phyloP scores from a whole-genome alignment of 2,888 invertebrate genomes.

The Cheilosia vernalis region DNA sequence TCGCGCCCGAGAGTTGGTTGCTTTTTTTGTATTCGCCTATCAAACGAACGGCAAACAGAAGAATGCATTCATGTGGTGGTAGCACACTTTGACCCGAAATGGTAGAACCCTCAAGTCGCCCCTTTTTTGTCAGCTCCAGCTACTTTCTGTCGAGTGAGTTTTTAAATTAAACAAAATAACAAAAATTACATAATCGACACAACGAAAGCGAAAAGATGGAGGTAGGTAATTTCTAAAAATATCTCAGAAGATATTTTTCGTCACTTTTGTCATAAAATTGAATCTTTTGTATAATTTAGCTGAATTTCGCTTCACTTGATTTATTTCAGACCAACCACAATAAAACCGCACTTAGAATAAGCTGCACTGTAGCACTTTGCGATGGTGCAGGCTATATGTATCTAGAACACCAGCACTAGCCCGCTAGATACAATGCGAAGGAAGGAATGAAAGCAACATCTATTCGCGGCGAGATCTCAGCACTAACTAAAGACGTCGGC shows the following conservation, averaged over 20 bases:
- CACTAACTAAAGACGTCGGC: conserved; percentile 77
- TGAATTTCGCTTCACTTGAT: conserved; percentile 14
- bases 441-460: conserved; percentile 67
- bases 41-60: conserved; percentile 6
- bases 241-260: conserved; percentile 57
- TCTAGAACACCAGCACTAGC: conserved; percentile 53
- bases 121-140: neutral
- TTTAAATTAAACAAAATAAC: conserved; percentile 36
- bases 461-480: conserved; percentile 78
- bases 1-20: conserved; percentile 37
- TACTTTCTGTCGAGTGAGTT: neutral
- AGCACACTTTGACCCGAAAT: conserved; percentile 65
- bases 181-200: conserved; percentile 68
- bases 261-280: conserved; percentile 26
- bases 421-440: conserved; percentile 62
- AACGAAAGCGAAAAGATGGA: conserved; percentile 48
- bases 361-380: neutral
- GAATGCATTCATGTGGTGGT: conserved; percentile 46
- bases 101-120: conserved; percentile 10
- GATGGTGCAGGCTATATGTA: conserved; percentile 30
- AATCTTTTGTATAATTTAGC: conserved; percentile 9
- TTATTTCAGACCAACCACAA: conserved; percentile 18
- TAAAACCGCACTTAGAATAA: conserved; percentile 38
- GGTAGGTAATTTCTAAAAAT: conserved; percentile 71
- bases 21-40: conserved; percentile 30